Conservation (phyloP, 2,113 vertebrate species). For the Labeo rohita region DNA sequence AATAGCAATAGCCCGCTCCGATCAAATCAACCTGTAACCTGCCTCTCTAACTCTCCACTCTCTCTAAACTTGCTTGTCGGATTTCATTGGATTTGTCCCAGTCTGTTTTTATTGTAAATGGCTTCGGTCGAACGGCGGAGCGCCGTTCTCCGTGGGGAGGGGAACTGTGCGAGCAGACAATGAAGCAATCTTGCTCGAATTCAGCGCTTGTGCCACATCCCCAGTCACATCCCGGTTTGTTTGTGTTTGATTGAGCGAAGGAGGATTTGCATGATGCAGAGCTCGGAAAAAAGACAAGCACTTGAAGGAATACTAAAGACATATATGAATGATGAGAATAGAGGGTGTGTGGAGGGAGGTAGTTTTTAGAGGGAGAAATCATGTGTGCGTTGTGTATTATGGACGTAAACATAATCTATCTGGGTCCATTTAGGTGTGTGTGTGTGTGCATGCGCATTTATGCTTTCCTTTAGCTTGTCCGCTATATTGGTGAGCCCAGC, state of each 20-base stretch:
- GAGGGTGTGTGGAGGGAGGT: background rate
- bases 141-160: constrained; percentile 20
- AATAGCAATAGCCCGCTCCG: constrained; percentile 1
- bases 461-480: constrained; percentile 55
- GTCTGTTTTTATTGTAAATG: constrained; percentile 49
- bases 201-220: constrained; percentile 57
- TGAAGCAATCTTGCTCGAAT: constrained; percentile 63
- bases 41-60: constrained; percentile 1
- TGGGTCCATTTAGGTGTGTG: constrained; percentile 40
- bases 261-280: constrained; percentile 28
- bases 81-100: constrained; percentile 30
- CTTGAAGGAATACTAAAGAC: background rate
- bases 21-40: constrained; percentile 31
- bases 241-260: constrained; percentile 41
- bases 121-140: constrained; percentile 12
- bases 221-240: constrained; percentile 41
- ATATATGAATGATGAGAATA: background rate
- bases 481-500: constrained; percentile 65
- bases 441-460: constrained; percentile 51
- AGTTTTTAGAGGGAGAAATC: background rate
- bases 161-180: constrained; percentile 50
- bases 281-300: background rate
- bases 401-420: background rate
- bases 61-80: constrained; percentile 1
- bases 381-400: background rate